These are phyloP conservation scores for Hemiscyllium ocellatum DNA, from an alignment of 2,113 vertebrate species.

Conservation along the genomic window DNA sequence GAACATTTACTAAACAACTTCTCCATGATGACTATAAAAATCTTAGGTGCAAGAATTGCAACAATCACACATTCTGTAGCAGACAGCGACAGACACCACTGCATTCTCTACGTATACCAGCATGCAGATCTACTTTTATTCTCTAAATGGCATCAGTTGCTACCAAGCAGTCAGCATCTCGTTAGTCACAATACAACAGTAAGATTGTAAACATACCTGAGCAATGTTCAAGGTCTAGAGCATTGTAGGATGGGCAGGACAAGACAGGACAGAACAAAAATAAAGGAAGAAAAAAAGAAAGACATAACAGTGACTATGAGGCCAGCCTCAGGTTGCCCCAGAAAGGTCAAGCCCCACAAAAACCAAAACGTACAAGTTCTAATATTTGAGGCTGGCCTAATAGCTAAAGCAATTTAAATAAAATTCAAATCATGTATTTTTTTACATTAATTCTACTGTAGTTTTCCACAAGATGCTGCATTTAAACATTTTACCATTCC, in stretches of 20 bases:
- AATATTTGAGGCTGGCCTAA: conserved; percentile 74
- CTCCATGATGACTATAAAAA: conserved; percentile 27
- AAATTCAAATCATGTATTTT: conserved; percentile 39
- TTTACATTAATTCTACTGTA: not conserved
- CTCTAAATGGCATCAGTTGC: conserved; percentile 72
- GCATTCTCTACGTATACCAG: conserved; percentile 70
- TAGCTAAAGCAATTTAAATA: conserved; percentile 78
- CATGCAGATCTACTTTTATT: conserved; percentile 77
- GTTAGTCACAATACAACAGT: conserved; percentile 96
- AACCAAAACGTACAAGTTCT: conserved; percentile 38
- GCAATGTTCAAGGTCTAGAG: conserved; percentile 99
- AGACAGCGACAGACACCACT: conserved; percentile 76
- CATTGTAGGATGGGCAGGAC: conserved; percentile 79
- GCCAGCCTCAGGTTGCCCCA: conserved; percentile 76
- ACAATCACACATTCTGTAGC: conserved; percentile 52
- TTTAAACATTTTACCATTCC: conserved; percentile 35
- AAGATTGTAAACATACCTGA: conserved; percentile 99
- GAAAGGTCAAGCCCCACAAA: conserved; percentile 66
- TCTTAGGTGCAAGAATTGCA: conserved; percentile 34
- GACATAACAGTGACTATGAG: conserved; percentile 91
- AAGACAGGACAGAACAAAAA: conserved; percentile 72
- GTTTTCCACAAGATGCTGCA: conserved; percentile 24
- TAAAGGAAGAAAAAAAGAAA: conserved; percentile 76
- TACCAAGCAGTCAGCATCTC: conserved; percentile 80
- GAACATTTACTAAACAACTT: conserved; percentile 33